These are phyloP conservation scores for Caenorhabditis zanzibari DNA, from an alignment of 2,888 invertebrate species.

Conservation along the genomic window DNA sequence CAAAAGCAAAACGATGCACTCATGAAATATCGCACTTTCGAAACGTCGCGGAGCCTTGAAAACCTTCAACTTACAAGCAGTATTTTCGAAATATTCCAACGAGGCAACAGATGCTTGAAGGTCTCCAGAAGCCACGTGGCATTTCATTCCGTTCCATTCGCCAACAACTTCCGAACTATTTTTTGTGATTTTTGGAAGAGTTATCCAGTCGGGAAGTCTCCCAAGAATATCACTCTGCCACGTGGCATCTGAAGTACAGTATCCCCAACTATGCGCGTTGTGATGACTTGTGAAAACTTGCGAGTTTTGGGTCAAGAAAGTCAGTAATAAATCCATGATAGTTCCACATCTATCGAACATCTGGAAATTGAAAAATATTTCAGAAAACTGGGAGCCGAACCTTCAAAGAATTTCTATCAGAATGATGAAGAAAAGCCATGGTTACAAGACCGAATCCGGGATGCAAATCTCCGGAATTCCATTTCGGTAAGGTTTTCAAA, in stretches of 20 bases:
- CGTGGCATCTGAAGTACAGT: constrained; percentile 44
- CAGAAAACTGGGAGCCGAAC: not conserved
- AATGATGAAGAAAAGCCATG: constrained; percentile 27
- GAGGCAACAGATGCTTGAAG: constrained; percentile 69
- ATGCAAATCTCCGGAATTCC: constrained; percentile 34
- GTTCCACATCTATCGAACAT: constrained; percentile 64
- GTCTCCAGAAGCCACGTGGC: constrained; percentile 66
- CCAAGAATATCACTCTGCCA: constrained; percentile 8
- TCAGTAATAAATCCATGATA: constrained; percentile 67
- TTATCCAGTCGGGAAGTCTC: constrained; percentile 15
- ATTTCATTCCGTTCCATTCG: constrained; percentile 32
- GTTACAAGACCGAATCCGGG: constrained; percentile 67
- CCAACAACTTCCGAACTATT: constrained; percentile 2
- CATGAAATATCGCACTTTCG: no score
- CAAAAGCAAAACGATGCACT: no score
- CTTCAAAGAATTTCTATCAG: constrained; percentile 6
- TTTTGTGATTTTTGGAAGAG: constrained; percentile 47
- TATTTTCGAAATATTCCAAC: constrained; percentile 32
- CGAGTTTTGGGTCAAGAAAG: constrained; percentile 15
- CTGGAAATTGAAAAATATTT: constrained; percentile 14
- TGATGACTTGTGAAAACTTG: constrained; percentile 57
- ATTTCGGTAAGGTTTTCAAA: constrained; percentile 49
- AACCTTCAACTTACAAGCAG: constrained; percentile 61
- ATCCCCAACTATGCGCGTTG: constrained; percentile 68
- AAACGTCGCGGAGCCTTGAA: no score